Evolutionary conservation across 2,888 invertebrate species (phyloP).

Genomic region (Phymatocera aterrima): DNA sequence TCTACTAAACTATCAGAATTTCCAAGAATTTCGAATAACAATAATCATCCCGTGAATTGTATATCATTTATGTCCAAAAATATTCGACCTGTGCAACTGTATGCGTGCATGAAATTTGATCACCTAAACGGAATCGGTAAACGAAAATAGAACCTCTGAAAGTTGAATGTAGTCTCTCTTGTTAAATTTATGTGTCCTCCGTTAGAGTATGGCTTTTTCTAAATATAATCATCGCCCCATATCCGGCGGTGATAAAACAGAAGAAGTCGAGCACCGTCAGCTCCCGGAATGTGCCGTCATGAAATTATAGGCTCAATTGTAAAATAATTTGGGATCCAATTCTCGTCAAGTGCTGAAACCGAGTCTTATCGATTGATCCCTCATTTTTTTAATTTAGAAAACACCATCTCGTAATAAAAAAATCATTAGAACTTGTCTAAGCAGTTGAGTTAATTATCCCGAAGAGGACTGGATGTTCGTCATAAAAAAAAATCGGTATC

Average conservation of each 20-base stretch:
- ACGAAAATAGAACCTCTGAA: not conserved
- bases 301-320: slow-evolving; percentile 20
- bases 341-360: too few relatives aligned
- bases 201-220: slow-evolving; percentile 58
- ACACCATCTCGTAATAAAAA: too few relatives aligned
- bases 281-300: slow-evolving; percentile 13
- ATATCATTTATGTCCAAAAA: not conserved
- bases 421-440: too few relatives aligned
- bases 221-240: slow-evolving; percentile 64
- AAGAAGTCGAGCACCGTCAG: not conserved
- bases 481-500: too few relatives aligned
- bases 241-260: slow-evolving; percentile 57
- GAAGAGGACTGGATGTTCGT: too few relatives aligned
- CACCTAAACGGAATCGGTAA: slow-evolving; percentile 16
- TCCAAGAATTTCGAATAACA: not conserved
- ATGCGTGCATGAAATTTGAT: not conserved
- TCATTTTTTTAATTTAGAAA: too few relatives aligned
- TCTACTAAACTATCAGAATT: not conserved
- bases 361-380: too few relatives aligned
- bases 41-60: not conserved
- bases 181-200: slow-evolving; percentile 32
- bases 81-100: not conserved
- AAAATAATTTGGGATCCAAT: too few relatives aligned
- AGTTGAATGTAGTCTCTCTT: not conserved
- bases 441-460: too few relatives aligned